Evolutionary conservation across 2,113 vertebrate genomes (phyloP).

Genomic region (western clawed frog (Xenopus tropicalis)): UCB_Xtro_10.0 CM004451.2:54086001-54086500

Average conservation of each 20-base stretch:
- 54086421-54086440: too few species aligned
- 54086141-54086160: conserved; percentile 91
- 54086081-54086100: conserved; percentile 57
- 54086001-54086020: too few species aligned
- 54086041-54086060: neutral
- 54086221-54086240: conserved; percentile 86
- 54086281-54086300: neutral
- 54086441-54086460: too few species aligned
- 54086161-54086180: conserved; percentile 88
- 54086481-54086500: too few species aligned
- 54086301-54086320: neutral
- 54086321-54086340: neutral
- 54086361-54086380: neutral
- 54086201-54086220: conserved; percentile 76
- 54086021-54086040: neutral
- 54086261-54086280: conserved; percentile 59
- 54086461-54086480: too few species aligned
- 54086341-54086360: neutral
- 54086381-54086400: too few species aligned
- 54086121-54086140: conserved; percentile 96
- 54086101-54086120: conserved; percentile 96
- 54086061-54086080: neutral
- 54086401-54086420: too few species aligned
- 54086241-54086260: conserved; percentile 96
- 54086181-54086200: conserved; percentile 94